phyloP scores from a whole-genome alignment of 2,797 vertebrate species.

The Epinephelus malabaricus region DNA sequence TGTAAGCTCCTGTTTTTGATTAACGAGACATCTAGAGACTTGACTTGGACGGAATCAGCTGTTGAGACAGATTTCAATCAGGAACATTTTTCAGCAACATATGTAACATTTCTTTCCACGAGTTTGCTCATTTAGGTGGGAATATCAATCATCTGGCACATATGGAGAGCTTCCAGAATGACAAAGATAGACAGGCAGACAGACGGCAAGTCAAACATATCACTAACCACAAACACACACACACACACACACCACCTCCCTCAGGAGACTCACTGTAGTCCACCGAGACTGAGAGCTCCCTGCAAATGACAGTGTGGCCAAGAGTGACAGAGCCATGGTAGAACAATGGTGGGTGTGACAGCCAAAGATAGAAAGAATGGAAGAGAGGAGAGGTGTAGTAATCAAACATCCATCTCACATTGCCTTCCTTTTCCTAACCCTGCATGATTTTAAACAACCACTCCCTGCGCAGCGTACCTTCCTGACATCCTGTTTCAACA shows the following conservation, averaged over 20 bases:
- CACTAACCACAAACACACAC: constrained; percentile 36
- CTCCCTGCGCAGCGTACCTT: too few species aligned
- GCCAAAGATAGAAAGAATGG: not conserved
- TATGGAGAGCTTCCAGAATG: constrained; percentile 21
- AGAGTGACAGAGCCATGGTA: constrained; percentile 1
- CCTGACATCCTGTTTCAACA: not conserved
- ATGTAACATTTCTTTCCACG: constrained; percentile 8
- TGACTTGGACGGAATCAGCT: constrained; percentile 1
- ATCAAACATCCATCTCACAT: not conserved
- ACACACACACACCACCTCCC: constrained; percentile 30
- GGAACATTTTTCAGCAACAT: constrained; percentile 2
- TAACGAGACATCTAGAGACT: constrained; percentile 4
- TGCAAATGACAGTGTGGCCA: constrained; percentile 20
- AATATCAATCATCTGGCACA: constrained; percentile 44
- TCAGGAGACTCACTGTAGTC: constrained; percentile 9
- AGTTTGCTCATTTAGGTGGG: constrained; percentile 6
- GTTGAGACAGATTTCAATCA: constrained; percentile 9
- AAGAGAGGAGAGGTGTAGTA: not conserved
- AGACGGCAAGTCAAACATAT: constrained; percentile 21
- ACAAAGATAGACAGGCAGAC: constrained; percentile 33
- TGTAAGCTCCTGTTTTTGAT: not conserved
- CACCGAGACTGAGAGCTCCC: not conserved
- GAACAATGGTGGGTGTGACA: constrained; percentile 9
- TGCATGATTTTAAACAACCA: not conserved
- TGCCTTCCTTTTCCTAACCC: not conserved